Percentiles rank a stretch among this genome's conserved stretches.
Evolutionary conservation across 2,888 invertebrate genomes (phyloP).

Genomic region (Automeris io): DNA sequence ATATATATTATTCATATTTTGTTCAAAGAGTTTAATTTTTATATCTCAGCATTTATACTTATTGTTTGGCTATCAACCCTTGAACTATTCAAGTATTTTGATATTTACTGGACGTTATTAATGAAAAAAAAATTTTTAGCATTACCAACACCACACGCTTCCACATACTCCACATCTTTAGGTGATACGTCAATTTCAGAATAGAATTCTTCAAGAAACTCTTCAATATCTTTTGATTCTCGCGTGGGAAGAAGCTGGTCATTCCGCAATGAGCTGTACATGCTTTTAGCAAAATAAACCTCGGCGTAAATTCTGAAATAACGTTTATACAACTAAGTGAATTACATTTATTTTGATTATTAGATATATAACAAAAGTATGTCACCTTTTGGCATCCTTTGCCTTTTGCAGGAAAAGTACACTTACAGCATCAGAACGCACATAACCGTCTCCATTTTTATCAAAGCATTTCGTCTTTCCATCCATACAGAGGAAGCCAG

Average conservation of each 20-base stretch:
- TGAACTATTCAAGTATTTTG: too few relatives aligned
- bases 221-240: conserved; percentile 39
- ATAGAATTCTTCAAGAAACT: conserved; percentile 74
- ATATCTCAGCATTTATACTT: too few relatives aligned
- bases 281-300: conserved; percentile 81
- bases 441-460: conserved; percentile 84
- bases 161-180: conserved; percentile 81
- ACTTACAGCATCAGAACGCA: conserved; percentile 83
- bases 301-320: conserved; percentile 76
- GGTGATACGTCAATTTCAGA: conserved; percentile 80
- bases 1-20: too few relatives aligned
- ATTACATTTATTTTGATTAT: not conserved
- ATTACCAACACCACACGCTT: conserved; percentile 85
- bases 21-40: too few relatives aligned
- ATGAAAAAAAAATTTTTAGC: not conserved
- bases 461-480: conserved; percentile 94
- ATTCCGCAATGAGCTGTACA: conserved; percentile 13
- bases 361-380: not conserved
- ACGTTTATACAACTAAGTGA: not conserved
- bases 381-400: conserved; percentile 73
- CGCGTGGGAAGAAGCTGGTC: conserved; percentile 21
- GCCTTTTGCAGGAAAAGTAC: conserved; percentile 82
- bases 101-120: too few relatives aligned
- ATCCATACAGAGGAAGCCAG: conserved; percentile 59
- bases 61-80: too few relatives aligned